Evolutionary conservation across 2,888 invertebrate genomes (phyloP), one percentile per base, ranked within the genome.

Genomic region (Salpingus planirostris): DNA sequence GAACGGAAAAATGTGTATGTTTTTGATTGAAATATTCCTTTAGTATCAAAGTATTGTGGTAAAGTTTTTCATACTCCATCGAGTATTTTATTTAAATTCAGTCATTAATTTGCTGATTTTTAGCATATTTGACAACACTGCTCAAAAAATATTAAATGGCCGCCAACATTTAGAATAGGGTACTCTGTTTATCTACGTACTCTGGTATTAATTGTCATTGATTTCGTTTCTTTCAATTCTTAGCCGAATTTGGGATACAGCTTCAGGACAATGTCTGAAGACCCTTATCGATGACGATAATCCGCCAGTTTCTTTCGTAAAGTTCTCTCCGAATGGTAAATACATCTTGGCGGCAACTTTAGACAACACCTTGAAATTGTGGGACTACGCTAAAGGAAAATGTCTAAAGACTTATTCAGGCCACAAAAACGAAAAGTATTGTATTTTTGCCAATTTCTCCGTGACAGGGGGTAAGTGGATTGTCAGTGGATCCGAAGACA

Each of bases 381-480:
- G 98, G 98, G 98, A 98, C 67, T 98, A 97, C 67, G 91, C 91
- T 42, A 92, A 98, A 71, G 96, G 95, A 44, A 90, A 97, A 70
- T 96, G 96, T 65, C 70, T 98, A 33, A 99, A 99, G 69, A 95
- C 95, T 0, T 99, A 99, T 60, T 87, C 87, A 0, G 97, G 97
- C 3, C 98, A 99, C 64, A 89, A 89, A 65, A 99, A 98, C 65
- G 96, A 97, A 66, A 98, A 98, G 63, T 99, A 95, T 66, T 98
- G 98, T 64, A 93, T 99, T 64, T 98, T 98, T 64, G 97, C 98
- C 27, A 99, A 99, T 67, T 98, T 98, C 66, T 98, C 97, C 18
- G 97, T 99, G 4, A 99, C 98, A 10, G 98, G 98, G 36, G 98
- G 98, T 60, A 98, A 99, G 89, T 98, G 98, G 98, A 99, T 98